Percentiles rank a stretch among this genome's conserved stretches.
Conservation (phyloP, 2,797 vertebrate species). For the Lacerta bilineata region DNA sequence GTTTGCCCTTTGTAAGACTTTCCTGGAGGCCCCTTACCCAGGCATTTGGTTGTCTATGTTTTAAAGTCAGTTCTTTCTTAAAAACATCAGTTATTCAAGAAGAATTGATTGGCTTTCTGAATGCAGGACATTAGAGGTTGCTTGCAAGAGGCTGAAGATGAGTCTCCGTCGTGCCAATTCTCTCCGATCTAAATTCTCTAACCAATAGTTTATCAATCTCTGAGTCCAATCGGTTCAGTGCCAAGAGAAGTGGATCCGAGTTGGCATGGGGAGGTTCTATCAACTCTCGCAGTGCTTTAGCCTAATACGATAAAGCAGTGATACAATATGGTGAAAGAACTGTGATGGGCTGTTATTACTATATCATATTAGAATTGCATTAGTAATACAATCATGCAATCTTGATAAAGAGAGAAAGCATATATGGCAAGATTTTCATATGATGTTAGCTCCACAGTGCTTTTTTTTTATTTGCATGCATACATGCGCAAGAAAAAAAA, state of each 20-base stretch:
- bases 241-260: conserved; percentile 87
- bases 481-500: conserved; percentile 71
- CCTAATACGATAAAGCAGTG: conserved; percentile 88
- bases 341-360: conserved; percentile 80
- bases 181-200: conserved; percentile 82
- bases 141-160: conserved; percentile 85
- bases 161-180: conserved; percentile 84
- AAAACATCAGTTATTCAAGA: conserved; percentile 81
- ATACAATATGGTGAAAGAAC: conserved; percentile 85
- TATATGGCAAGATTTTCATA: conserved; percentile 75
- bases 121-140: conserved; percentile 84
- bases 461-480: conserved; percentile 80
- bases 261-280: conserved; percentile 86
- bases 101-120: conserved; percentile 76
- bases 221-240: conserved; percentile 85
- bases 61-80: conserved; percentile 82
- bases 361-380: conserved; percentile 81
- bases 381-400: conserved; percentile 83
- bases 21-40: conserved; percentile 82
- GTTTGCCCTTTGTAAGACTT: conserved; percentile 80
- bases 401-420: conserved; percentile 79
- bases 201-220: conserved; percentile 86
- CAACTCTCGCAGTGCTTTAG: conserved; percentile 88
- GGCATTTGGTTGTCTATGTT: conserved; percentile 82
- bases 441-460: conserved; percentile 76